Evolutionary conservation across 2,797 vertebrate species (phyloP), one percentile per base, ranked within the genome.

Genomic region (Glyptemys insculpta): DNA sequence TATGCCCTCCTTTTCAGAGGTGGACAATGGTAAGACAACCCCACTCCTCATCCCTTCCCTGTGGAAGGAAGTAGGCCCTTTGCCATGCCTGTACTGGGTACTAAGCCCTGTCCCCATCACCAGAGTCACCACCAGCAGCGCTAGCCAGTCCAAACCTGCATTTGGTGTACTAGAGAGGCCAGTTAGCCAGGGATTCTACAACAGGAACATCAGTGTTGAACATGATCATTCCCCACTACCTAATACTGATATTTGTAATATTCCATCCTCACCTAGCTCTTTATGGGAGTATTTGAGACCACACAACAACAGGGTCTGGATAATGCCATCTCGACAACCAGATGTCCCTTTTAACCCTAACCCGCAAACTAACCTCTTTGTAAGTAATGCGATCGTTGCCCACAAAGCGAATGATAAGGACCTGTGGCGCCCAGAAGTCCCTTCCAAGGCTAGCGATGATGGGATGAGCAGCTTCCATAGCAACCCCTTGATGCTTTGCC

Each of bases 401-500:
- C 57, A 82, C 23, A 94, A 16, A 49, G 52, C 2, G 1, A 80
- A 49, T 0, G 0, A 88, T 27, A 14, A 88, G 47, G 34, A 18
- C 4, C 3, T 82, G n/a, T 53, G 19, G 81, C 14, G 62, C 1
- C 1, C 37, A 19, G 56, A 6, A 54, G 6, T 82, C 82, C 18
- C 18, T 87, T 92, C n/a, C n/a, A 52, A 87, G 89, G 37, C 0
- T 0, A 41, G 29, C 12, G 79, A 49, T 23, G 4, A 2, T 76
- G 47, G 31, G n/a, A 68, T 0, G 2, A 94, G 37, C 19, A 86
- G 50, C 21, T 5, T 0, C 54, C 65, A 3, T 6, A 2, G 6
- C 7, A 21, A 34, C 18, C 9, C 14, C 31, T 85, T 0, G 0
- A 5, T 5, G 31, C 12, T 79, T 68, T 56, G 56, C 23, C 49